Base-by-base conservation (phyloP, 2,113 vertebrate genomes). In the Hippoglossus stenolepis region DNA sequence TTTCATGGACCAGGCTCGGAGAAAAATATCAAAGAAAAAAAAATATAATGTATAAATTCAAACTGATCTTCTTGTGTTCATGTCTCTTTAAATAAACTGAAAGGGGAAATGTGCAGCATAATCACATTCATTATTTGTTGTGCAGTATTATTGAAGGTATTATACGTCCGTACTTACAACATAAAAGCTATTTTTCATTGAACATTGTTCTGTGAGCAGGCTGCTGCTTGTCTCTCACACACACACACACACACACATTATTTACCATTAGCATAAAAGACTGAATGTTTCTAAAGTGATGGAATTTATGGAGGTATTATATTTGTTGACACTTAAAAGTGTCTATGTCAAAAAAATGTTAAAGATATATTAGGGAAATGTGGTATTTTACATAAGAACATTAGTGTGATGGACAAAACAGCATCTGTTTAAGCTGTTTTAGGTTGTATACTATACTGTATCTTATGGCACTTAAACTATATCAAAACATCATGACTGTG, bases 401-500 rank as follows among this genome's bases (percentile, higher is more conserved):
- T 61, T 4, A 51, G 14, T 31, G 14, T 43, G 17, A 12, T 35
- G 24, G 35, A 67, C 18, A 73, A 20, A 65, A 72, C 12, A n/a
- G 11, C 1, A 57, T 35, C 20, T n/a, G 21, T 26, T 49, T 65
- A 10, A 65, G 43, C 21, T 10, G 23, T 43, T 79, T 20, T 5
- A 18, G 20, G 56, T 45, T 45, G 47, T 2, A 47, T 45, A 20
- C 12, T 47, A 15, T 17, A 13, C 9, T 26, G 14, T 38, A 45
- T 26, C 4, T 59, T 54, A 51, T 51, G 47, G 17, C 47, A 15
- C 18, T 57, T 57, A 20, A 51, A 81, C n/a, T 62, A 7, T 35
- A 59, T 68, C 8, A 51, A 78, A 31, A 65, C 40, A 80, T 31
- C n/a, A 26, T 61, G n/a, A 63, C 61, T 61, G 45, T 40, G 45